Conservation (phyloP, 53 echinoderm and acorn worm species). For the Luidia sarsii region DNA sequence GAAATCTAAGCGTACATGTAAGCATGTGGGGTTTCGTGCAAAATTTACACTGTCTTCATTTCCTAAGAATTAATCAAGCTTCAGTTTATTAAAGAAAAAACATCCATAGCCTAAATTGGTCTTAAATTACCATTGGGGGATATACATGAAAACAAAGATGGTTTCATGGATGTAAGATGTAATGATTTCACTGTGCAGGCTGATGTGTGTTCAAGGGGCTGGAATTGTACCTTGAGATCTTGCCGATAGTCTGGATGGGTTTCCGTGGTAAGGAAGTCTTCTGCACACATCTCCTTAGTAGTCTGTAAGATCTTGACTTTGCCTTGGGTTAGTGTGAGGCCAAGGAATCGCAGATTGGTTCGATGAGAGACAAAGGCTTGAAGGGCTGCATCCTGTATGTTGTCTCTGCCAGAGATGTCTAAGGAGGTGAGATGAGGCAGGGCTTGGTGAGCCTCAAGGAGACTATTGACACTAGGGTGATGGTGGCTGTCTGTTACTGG, state of each 20-base stretch:
- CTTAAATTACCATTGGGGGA: too few species aligned
- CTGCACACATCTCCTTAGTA: slow-evolving; percentile 70
- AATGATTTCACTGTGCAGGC: too few species aligned
- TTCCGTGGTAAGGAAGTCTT: slow-evolving; percentile 62
- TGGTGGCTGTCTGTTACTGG: slow-evolving; percentile 67
- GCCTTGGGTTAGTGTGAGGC: slow-evolving; percentile 79
- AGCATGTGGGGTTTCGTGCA: too few species aligned
- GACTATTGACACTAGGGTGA: slow-evolving; percentile 56
- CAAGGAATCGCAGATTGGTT: slow-evolving; percentile 74
- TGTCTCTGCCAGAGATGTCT: slow-evolving; percentile 92
- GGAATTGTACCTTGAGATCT: slow-evolving; percentile 78
- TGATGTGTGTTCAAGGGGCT: too few species aligned
- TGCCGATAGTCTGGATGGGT: slow-evolving; percentile 49
- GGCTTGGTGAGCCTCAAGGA: slow-evolving; percentile 48
- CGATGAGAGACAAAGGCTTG: slow-evolving; percentile 63
- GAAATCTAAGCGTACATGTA: too few species aligned
- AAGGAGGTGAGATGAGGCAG: slow-evolving; percentile 80
- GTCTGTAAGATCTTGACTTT: slow-evolving; percentile 45
- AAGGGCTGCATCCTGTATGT: slow-evolving; percentile 68
- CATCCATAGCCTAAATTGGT: too few species aligned
- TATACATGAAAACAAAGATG: too few species aligned
- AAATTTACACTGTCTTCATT: too few species aligned
- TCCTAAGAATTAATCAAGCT: too few species aligned
- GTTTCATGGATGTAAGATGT: too few species aligned
- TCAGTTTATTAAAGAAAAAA: too few species aligned